Base-by-base conservation (phyloP, 1,140 invertebrate species). In the Aradophagus sp. region DNA sequence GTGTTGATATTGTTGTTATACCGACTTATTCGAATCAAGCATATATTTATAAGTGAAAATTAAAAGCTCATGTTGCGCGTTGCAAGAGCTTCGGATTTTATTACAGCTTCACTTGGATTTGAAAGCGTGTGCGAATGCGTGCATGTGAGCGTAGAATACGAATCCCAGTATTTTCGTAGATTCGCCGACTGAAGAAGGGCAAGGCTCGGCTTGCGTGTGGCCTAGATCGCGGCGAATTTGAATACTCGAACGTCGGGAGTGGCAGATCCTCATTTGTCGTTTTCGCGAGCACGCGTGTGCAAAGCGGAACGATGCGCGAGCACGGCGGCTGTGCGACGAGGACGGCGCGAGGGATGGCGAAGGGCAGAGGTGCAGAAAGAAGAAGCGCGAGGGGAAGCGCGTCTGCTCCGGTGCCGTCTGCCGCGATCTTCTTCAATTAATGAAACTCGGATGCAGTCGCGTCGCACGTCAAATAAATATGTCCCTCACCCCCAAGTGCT, bases 391-490 rank as follows among this genome's bases (percentile, higher is more conserved):
- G 55, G 63, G 47, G 41, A 38, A 69, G 66, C 74, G 69, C 75
- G 77, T 73, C 76, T 83, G 78, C 78, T 79, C 77, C 72, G 73
- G 63, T 76, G 77, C 79, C 81, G 82, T 83, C 83, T 83, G 79
- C 75, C 80, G 82, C 82, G 84, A 85, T 86, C 84, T 85, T 85
- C 82, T 85, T 86, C 83, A 86, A 86, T 85, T 86, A 86, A 86
- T 86, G 84, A 85, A 86, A 85, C 84, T 85, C 82, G 80, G 83
- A 73, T 84, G 84, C 83, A 84, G 83, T 84, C 82, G 82, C 83
- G 82, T 86, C 81, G 82, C 84, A 85, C 80, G 83, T 85, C 84
- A 85, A 86, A 86, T 85, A 86, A 86, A 86, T 86, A 86, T 84
- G 83, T 84, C 83, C 82, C 78, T 76, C 62, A 50, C 73, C 50